These are phyloP conservation scores for Numenius phaeopus DNA, from an alignment of 2,797 vertebrate species.

Conservation along the genomic window DNA sequence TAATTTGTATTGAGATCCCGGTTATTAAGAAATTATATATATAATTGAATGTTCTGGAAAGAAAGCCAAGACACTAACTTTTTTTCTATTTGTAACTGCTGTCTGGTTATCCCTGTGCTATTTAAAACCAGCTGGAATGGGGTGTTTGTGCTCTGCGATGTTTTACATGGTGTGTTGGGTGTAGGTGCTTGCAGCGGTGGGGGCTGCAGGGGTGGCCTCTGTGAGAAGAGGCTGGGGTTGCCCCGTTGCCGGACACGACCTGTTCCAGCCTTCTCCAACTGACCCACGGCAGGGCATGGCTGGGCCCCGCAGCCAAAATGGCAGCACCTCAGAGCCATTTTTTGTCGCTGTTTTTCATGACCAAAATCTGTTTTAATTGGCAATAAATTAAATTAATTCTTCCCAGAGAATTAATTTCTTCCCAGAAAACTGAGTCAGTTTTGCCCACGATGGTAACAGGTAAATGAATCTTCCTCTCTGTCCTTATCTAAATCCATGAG, in stretches of 20 bases:
- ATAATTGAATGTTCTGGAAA: neutral
- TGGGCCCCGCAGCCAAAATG: neutral
- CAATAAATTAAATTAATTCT: neutral
- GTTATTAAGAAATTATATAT: neutral
- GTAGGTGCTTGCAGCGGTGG: neutral
- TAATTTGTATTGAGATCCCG: neutral
- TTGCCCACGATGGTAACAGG: neutral
- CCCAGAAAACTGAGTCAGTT: neutral
- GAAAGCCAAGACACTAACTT: neutral
- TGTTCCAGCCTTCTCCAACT: rapidly evolving
- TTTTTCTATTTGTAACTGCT: neutral
- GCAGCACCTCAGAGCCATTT: neutral
- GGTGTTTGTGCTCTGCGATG: neutral
- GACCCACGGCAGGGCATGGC: rapidly evolving
- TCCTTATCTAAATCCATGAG: neutral
- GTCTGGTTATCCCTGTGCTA: neutral
- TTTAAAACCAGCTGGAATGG: neutral
- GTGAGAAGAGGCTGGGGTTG: neutral
- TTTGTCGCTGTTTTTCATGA: neutral
- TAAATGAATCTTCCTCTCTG: neutral
- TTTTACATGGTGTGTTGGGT: neutral
- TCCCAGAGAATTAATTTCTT: neutral
- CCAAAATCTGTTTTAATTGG: neutral
- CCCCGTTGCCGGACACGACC: rapidly evolving
- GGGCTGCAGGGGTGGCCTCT: neutral